These are phyloP conservation scores for Nycticorax nycticorax DNA, from an alignment of 2,113 vertebrate species.

Conservation along the genomic window DNA sequence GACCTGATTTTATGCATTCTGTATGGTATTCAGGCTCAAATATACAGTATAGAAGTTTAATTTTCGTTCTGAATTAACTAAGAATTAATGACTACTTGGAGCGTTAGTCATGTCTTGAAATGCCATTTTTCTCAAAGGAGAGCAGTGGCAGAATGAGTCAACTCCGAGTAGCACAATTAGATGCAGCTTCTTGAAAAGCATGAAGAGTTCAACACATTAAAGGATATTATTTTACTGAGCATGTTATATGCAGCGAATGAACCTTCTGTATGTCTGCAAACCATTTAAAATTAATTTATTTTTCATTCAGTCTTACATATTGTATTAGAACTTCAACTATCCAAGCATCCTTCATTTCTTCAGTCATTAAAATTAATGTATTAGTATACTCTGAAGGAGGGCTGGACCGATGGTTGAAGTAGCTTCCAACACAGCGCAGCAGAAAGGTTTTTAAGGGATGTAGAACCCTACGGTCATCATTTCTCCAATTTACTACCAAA, in stretches of 20 bases:
- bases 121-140: slow-evolving; percentile 60
- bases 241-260: slow-evolving; percentile 25
- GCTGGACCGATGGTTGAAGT: neutral
- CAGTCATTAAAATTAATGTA: neutral
- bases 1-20: neutral
- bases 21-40: slow-evolving; percentile 37
- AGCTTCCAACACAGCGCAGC: neutral
- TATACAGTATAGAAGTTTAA: slow-evolving; percentile 59
- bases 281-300: slow-evolving; percentile 57
- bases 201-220: slow-evolving; percentile 53
- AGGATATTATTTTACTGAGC: slow-evolving; percentile 57
- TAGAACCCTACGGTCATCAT: neutral
- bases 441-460: neutral
- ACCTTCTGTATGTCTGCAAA: slow-evolving; percentile 40
- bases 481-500: neutral
- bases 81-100: slow-evolving; percentile 71
- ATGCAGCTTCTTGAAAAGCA: slow-evolving; percentile 29
- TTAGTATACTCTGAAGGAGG: neutral
- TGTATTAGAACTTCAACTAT: slow-evolving; percentile 12
- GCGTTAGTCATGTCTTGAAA: slow-evolving; percentile 70
- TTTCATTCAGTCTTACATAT: slow-evolving; percentile 41
- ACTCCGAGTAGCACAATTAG: slow-evolving; percentile 58
- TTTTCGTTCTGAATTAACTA: slow-evolving; percentile 74
- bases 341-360: neutral
- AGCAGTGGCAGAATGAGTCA: slow-evolving; percentile 62